A percentile compares a stretch with the other conserved stretches of the same genome.
Evolutionary conservation across 2,797 vertebrate genomes (phyloP).

Genomic region (Rachycentron canadum): DNA sequence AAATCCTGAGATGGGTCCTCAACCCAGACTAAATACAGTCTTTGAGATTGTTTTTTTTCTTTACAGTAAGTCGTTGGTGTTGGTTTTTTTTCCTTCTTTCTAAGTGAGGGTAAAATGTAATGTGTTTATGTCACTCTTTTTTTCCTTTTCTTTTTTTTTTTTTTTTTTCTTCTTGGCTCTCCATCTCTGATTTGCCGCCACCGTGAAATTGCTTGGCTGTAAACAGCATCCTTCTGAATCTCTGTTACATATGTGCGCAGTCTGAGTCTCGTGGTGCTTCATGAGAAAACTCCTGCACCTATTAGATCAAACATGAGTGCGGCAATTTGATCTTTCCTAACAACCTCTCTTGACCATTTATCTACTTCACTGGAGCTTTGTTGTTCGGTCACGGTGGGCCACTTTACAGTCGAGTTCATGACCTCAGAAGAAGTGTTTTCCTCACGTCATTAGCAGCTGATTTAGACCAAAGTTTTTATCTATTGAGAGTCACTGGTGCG

Average conservation of each 20-base stretch:
- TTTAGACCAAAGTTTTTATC: slow-evolving; percentile 52
- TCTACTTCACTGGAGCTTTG: slow-evolving; percentile 27
- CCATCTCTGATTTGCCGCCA: slow-evolving; percentile 56
- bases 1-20: slow-evolving; percentile 50
- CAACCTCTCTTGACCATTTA: slow-evolving; percentile 23
- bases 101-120: slow-evolving; percentile 48
- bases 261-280: slow-evolving; percentile 7
- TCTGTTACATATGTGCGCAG: slow-evolving; percentile 30
- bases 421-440: slow-evolving; percentile 43
- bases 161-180: slow-evolving; percentile 26
- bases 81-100: slow-evolving; percentile 33
- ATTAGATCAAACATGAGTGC: slow-evolving; percentile 17
- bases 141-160: neutral
- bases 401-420: slow-evolving; percentile 37
- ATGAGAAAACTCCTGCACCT: neutral
- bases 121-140: slow-evolving; percentile 39
- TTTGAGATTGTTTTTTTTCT: slow-evolving; percentile 32
- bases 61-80: slow-evolving; percentile 56
- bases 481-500: slow-evolving; percentile 28
- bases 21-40: slow-evolving; percentile 73
- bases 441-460: slow-evolving; percentile 53
- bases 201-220: slow-evolving; percentile 62
- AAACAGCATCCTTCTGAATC: slow-evolving; percentile 43
- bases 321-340: slow-evolving; percentile 2
- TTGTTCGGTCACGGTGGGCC: neutral